Conservation (phyloP, 2,797 vertebrate genomes). For the Acrossocheilus wenchowensis region DNA sequence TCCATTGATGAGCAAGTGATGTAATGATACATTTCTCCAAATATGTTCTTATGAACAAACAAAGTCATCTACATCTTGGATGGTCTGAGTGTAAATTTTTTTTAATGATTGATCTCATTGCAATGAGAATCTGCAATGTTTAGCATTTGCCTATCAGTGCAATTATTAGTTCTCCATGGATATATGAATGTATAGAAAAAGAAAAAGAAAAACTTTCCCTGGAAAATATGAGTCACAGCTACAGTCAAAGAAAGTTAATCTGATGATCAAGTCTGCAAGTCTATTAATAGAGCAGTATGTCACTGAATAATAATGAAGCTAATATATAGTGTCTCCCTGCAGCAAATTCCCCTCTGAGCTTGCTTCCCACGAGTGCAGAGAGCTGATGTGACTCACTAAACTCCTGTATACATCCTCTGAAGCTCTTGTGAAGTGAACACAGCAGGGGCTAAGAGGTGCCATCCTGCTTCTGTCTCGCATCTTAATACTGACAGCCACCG, state of each 20-base stretch:
- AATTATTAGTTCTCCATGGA: neutral
- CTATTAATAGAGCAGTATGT: conserved; percentile 22
- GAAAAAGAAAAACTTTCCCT: neutral
- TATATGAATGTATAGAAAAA: neutral
- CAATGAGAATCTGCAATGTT: neutral
- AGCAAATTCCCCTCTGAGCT: neutral
- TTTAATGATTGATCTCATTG: neutral
- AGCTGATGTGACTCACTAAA: neutral
- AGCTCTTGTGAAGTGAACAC: conserved; percentile 17
- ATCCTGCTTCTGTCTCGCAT: conserved; percentile 17
- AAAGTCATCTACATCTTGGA: neutral
- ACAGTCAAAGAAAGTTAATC: neutral
- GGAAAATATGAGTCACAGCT: conserved; percentile 2
- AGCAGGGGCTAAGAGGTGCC: conserved; percentile 28
- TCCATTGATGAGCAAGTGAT: neutral
- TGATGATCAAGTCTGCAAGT: neutral
- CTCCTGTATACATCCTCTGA: neutral
- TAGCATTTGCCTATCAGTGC: neutral
- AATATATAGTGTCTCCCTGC: conserved; percentile 18
- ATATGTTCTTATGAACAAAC: neutral
- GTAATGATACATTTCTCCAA: neutral
- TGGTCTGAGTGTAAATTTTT: neutral
- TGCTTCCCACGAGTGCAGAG: neutral
- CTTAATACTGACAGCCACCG: neutral
- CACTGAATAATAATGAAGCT: conserved; percentile 34